Conservation (phyloP, 2,113 vertebrate species). For the Ceratotherium simum region DNA sequence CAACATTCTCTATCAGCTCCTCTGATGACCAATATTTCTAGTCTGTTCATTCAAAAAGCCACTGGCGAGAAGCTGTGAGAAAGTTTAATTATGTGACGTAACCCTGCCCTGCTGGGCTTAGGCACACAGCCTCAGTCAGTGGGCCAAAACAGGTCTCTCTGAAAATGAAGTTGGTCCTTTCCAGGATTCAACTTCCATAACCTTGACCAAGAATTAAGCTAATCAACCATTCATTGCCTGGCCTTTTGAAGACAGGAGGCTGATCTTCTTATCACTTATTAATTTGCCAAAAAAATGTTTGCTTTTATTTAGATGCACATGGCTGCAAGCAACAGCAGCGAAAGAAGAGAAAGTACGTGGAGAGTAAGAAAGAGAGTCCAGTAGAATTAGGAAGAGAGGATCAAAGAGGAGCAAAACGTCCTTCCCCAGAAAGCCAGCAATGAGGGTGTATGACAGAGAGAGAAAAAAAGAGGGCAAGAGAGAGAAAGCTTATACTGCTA, state of each 20-base stretch:
- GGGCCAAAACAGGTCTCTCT: neutral
- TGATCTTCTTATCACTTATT: neutral
- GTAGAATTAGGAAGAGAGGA: neutral
- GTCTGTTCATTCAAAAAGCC: neutral
- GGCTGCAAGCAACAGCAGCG: neutral
- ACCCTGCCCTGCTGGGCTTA: neutral
- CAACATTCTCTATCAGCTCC: neutral
- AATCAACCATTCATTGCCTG: neutral
- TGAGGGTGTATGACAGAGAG: neutral
- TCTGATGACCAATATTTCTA: neutral
- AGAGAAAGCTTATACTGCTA: neutral
- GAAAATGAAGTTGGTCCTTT: constrained; percentile 25
- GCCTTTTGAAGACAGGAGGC: neutral
- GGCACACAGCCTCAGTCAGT: neutral
- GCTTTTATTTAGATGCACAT: constrained; percentile 38
- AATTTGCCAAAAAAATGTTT: neutral
- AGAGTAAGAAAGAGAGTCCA: neutral
- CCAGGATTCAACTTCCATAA: neutral
- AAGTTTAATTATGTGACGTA: neutral
- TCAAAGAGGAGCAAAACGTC: neutral
- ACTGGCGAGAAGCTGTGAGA: neutral
- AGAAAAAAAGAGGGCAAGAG: neutral
- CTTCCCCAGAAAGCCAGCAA: neutral
- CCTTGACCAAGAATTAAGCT: neutral
- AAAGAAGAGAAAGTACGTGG: neutral